Conservation (phyloP, 1,140 invertebrate species). For the Chironomus tepperi region DNA sequence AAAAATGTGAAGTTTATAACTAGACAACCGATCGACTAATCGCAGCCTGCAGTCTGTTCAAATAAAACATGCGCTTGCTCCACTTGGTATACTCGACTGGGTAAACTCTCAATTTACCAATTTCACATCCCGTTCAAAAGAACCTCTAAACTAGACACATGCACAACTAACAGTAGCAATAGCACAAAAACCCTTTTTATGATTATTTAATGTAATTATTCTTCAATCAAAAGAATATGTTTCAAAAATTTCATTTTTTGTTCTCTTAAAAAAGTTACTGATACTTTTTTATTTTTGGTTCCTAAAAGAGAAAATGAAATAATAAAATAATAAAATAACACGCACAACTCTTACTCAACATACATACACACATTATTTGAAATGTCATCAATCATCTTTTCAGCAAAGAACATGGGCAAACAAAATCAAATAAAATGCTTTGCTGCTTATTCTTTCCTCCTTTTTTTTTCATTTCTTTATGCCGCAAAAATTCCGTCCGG, state of each 20-base stretch:
- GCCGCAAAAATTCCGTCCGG: background rate
- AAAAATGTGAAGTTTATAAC: too few species aligned
- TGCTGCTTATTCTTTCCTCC: background rate
- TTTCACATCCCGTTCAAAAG: too few species aligned
- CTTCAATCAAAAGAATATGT: constrained; percentile 14
- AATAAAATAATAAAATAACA: constrained; percentile 1
- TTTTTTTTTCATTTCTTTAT: background rate
- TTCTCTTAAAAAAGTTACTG: too few species aligned
- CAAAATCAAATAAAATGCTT: background rate
- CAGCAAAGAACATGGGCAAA: constrained; percentile 4
- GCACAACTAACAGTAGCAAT: background rate
- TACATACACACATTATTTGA: background rate
- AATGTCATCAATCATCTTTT: constrained; percentile 16
- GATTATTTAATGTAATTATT: constrained; percentile 19
- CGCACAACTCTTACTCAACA: background rate
- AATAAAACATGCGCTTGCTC: too few species aligned
- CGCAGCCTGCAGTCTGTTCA: too few species aligned
- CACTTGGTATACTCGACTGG: too few species aligned
- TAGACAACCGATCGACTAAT: too few species aligned
- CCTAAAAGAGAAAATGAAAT: background rate
- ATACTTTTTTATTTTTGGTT: too few species aligned
- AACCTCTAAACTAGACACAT: background rate
- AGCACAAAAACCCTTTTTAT: background rate
- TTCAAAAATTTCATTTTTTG: background rate
- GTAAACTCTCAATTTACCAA: too few species aligned